Base-by-base conservation (phyloP, 53 echinoderm and acorn worm genomes). In the Actinopyga echinites region DNA sequence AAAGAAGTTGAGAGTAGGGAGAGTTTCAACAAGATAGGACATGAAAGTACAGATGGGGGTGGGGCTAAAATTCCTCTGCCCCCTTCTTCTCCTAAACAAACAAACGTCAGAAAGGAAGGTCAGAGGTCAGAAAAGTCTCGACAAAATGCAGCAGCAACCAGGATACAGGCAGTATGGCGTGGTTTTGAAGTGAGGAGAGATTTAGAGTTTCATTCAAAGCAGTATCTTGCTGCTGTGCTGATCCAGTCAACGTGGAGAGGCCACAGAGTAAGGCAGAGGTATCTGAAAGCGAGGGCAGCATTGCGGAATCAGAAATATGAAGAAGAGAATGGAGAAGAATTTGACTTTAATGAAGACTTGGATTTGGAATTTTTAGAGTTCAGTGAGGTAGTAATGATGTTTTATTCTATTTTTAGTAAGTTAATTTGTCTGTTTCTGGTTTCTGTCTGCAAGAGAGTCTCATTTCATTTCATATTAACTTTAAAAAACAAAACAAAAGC, bases 241-340 rank as follows among this genome's bases (percentile, higher is more conserved):
- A 80, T 92, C 34, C 93, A 95, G 92, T 77, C 93, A 25, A 45
- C 40, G 20, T 96, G 93, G 91, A 85, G 90, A 71, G 93, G 96
- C 23, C 66, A 89, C 53, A 55, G 74, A 56, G 89, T 93, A 56
- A 82, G 93, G 74, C 85, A 81, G 56, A 79, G 86, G 61, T 64
- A 89, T 31, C 49, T 64, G 37, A 66, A 69, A 49, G 91, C 89
- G 58, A 87, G 82, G 77, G 75, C 87, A 38, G 80, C 83, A 64
- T 32, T 86, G 65, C 52, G 43, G 63, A 68, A 66, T 59, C 53
- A 62, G 23, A 28, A 42, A 29, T 38, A n/a, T 58, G 63, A 77
- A 64, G 64, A 64, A n/a, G 84, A 87, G 20, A 93, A 93, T 32
- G 93, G 91, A 42, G 88, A 85, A 12, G 91, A 95, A 62, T 82